Percentiles rank a stretch among this genome's conserved stretches.
phyloP scores from a whole-genome alignment of 2,797 vertebrate species.

The Melanogrammus aeglefinus region DNA sequence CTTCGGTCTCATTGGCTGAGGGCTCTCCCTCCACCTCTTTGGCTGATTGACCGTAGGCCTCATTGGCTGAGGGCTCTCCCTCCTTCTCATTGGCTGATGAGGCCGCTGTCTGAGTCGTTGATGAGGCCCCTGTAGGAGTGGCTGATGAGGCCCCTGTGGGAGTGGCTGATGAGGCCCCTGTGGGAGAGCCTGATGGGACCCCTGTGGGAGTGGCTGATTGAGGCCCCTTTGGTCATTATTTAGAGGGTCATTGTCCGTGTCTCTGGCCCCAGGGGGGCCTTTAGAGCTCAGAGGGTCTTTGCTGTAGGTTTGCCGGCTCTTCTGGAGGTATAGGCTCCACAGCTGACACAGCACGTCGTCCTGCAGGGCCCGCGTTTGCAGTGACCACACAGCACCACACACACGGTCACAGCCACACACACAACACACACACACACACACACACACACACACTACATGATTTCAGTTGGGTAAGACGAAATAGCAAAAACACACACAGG shows the following conservation, averaged over 20 bases:
- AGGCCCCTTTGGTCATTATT: background rate
- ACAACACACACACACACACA: background rate
- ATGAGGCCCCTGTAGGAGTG: no score
- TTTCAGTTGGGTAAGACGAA: background rate
- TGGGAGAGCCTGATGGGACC: no score
- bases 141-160: background rate
- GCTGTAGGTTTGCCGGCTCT: constrained; percentile 80
- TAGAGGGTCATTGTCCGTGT: background rate
- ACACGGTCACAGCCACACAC: no score
- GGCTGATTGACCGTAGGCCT: no score
- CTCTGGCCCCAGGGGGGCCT: background rate
- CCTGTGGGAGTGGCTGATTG: no score
- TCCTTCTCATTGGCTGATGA: no score
- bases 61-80: no score
- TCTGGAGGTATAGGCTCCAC: constrained; percentile 89
- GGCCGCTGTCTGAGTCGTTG: no score
- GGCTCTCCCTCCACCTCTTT: no score
- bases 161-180: background rate
- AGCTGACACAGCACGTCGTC: constrained; percentile 76
- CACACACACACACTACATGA: constrained; percentile 12
- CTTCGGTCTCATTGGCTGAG: no score
- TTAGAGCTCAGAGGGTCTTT: constrained; percentile 25
- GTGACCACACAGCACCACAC: background rate
- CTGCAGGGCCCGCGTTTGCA: constrained; percentile 63
- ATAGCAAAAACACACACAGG: background rate